These are phyloP conservation scores for Eupithecia abbreviata DNA, from an alignment of 2,888 invertebrate genomes.

Conservation along the genomic window DNA sequence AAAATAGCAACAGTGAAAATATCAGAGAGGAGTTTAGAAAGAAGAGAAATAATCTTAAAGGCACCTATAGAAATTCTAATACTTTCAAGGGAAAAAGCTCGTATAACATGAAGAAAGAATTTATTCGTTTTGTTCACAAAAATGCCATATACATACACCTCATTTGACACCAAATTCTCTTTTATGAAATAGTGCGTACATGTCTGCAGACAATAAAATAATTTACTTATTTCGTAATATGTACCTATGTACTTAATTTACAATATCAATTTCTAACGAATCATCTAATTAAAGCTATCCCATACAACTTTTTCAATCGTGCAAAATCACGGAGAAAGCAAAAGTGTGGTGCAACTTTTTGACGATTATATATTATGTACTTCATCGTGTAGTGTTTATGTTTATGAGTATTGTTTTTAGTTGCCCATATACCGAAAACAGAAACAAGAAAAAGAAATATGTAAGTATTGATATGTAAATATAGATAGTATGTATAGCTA, in stretches of 20 bases:
- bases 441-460: neutral
- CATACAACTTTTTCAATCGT: conserved; percentile 79
- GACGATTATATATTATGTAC: conserved; percentile 16
- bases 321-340: conserved; percentile 69
- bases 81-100: conserved; percentile 23
- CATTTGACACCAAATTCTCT: neutral
- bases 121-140: neutral
- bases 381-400: neutral
- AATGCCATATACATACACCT: neutral
- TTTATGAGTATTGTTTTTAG: neutral
- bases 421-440: neutral
- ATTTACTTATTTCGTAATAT: neutral
- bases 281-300: conserved; percentile 83
- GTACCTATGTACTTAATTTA: conserved; percentile 49
- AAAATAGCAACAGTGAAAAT: conserved; percentile 8
- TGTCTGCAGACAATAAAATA: neutral
- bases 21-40: neutral
- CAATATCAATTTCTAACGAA: conserved; percentile 60
- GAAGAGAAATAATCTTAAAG: conserved; percentile 30
- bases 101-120: neutral
- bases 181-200: neutral
- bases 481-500: neutral
- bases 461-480: neutral
- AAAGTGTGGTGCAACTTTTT: conserved; percentile 54
- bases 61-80: conserved; percentile 35